phyloP scores from a whole-genome alignment of 1,140 invertebrate genomes.

The Wasmannia auropunctata region DNA sequence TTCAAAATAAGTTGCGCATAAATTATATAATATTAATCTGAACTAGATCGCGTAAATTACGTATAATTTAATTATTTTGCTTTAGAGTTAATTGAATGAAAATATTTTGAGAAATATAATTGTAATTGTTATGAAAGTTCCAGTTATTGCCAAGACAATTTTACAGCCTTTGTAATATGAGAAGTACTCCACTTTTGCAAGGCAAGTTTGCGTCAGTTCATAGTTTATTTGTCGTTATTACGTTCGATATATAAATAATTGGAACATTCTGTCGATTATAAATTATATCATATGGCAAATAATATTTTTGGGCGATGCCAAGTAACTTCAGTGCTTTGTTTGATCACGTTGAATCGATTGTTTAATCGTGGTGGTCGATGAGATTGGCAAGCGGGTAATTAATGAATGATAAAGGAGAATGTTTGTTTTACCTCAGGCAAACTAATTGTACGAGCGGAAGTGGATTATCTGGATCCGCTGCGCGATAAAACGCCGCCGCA shows the following conservation, averaged over 20 bases:
- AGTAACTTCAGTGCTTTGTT: slow-evolving; percentile 18
- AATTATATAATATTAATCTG: no score
- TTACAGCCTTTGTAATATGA: neutral
- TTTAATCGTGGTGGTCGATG: slow-evolving; percentile 31
- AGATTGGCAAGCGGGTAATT: slow-evolving; percentile 51
- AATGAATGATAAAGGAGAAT: slow-evolving; percentile 58
- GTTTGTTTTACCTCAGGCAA: slow-evolving; percentile 30
- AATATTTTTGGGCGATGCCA: neutral
- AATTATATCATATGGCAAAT: neutral
- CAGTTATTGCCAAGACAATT: neutral
- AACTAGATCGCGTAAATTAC: no score
- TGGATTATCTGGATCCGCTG: slow-evolving; percentile 29
- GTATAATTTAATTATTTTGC: neutral
- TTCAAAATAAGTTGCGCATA: no score
- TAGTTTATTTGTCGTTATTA: neutral
- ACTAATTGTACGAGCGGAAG: slow-evolving; percentile 18
- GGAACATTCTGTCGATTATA: neutral
- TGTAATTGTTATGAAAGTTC: neutral
- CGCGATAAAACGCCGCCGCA: slow-evolving; percentile 4
- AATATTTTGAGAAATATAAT: neutral
- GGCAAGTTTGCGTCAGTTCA: neutral
- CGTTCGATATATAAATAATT: neutral
- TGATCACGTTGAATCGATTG: slow-evolving; percentile 41
- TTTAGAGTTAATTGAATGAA: neutral
- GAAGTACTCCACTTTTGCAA: neutral